phyloP scores from a whole-genome alignment of 2,888 invertebrate genomes.

The Muscina levida region DNA sequence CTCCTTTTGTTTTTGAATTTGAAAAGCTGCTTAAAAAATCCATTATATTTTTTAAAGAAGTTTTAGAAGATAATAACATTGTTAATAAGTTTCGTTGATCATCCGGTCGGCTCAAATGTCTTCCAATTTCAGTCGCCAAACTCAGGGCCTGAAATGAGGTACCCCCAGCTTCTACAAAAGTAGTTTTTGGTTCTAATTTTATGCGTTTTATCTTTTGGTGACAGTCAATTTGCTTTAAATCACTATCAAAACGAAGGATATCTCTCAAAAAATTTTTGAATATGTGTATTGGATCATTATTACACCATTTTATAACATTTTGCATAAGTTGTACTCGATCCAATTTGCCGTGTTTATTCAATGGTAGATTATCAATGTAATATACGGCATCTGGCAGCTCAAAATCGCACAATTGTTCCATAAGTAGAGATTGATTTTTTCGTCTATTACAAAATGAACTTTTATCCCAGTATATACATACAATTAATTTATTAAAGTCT shows the following conservation, averaged over 20 bases:
- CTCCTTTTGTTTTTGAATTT: not conserved
- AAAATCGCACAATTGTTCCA: slow-evolving; percentile 74
- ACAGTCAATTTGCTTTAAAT: not conserved
- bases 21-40: slow-evolving; percentile 63
- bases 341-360: slow-evolving; percentile 87
- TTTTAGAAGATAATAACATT: slow-evolving; percentile 70
- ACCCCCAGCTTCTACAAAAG: slow-evolving; percentile 71
- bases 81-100: slow-evolving; percentile 72
- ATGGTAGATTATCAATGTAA: slow-evolving; percentile 82
- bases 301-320: not conserved
- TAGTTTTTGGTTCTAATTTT: slow-evolving; percentile 65
- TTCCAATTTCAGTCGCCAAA: slow-evolving; percentile 72
- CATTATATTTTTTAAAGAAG: slow-evolving; percentile 67
- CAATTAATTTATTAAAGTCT: slow-evolving; percentile 46
- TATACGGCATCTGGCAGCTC: slow-evolving; percentile 85
- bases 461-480: slow-evolving; percentile 31
- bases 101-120: slow-evolving; percentile 68
- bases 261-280: slow-evolving; percentile 81
- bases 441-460: not conserved
- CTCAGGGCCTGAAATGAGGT: slow-evolving; percentile 76
- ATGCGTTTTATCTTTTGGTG: slow-evolving; percentile 35
- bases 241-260: slow-evolving; percentile 68
- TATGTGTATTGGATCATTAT: slow-evolving; percentile 79
- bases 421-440: not conserved
- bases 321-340: slow-evolving; percentile 64